Evolutionary conservation across 1,140 invertebrate species (phyloP), one percentile per base, ranked within the genome.

Genomic region (Agraylea sexmaculata): DNA sequence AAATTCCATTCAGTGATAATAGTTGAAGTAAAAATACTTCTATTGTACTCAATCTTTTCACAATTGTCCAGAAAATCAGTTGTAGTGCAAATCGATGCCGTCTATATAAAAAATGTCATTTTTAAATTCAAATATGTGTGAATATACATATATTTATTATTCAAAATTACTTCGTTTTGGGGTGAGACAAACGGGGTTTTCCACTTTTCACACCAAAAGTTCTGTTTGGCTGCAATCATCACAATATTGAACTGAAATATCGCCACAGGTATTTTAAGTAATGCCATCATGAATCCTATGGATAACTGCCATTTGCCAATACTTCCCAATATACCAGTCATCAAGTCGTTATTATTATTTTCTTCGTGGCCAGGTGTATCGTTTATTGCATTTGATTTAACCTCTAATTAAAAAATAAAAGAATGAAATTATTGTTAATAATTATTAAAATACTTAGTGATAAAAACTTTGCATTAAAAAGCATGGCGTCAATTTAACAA

Each of bases 1-100:
- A 87, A 65, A 62, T 82, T 56, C 78, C 79, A 87, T 64, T 86
- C 75, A 0, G 73, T 75, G 10, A 70, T 65, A 7, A 83, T 80
- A 1, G 80, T 83, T 42, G 75, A 66, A 11, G 65, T 59, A 52
- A 86, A 87, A 21, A 73, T 51, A 27, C 57, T 64, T 5, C 54
- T 60, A 47, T 83, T 70, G 37, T 75, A 81, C 29, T 62, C 58
- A 49, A 74, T 75, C 4, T 66, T 45, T 1, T 54, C 49, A 50
- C 80, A 83, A n/a, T 6, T 66, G 52, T 0, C 58, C 48, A 28
- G 52, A 34, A 25, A 35, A n/a, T 11, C 62, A 43, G 18, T 59
- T 49, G 27, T 25, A 31, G n/a, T n/a, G n/a, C n/a, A 31, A 31
- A 12, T 8, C 16, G 30, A 31, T 31, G 7, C 10, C 16, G 30